Conservation (phyloP, 1,140 invertebrate genomes). For the Xylocopa sonorina region DNA sequence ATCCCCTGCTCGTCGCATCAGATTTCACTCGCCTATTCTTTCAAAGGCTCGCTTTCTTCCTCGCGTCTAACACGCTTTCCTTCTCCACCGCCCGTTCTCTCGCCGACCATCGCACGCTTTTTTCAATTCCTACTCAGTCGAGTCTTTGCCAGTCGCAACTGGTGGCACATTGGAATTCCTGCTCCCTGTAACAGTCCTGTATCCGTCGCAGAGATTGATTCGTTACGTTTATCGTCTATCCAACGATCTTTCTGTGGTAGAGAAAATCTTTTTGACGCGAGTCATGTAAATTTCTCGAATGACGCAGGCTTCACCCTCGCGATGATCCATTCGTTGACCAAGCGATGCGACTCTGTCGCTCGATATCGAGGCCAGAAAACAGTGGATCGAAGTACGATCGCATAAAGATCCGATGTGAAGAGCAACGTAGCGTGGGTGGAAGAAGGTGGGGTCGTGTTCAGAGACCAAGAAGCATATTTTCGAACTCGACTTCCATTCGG, state of each 20-base stretch:
- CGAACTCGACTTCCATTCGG: slow-evolving; percentile 62
- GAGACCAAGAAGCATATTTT: slow-evolving; percentile 65
- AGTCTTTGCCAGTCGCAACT: neutral
- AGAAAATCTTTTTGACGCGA: neutral
- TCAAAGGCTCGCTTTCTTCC: neutral
- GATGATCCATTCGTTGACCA: slow-evolving; percentile 23
- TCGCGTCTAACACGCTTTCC: no score
- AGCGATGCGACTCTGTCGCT: slow-evolving; percentile 10
- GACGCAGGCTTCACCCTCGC: slow-evolving; percentile 1
- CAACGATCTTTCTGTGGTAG: neutral
- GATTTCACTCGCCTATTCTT: neutral
- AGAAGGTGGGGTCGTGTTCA: slow-evolving; percentile 8
- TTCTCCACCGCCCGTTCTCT: neutral
- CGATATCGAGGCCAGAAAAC: slow-evolving; percentile 1
- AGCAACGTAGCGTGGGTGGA: slow-evolving; percentile 9
- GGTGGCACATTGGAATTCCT: neutral
- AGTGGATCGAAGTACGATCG: slow-evolving; percentile 1
- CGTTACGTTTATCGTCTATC: no score
- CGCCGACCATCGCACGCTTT: neutral
- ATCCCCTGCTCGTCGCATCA: slow-evolving; percentile 15
- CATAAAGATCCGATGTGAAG: slow-evolving; percentile 61
- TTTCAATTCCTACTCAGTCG: neutral
- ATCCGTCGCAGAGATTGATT: neutral
- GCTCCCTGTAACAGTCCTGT: neutral
- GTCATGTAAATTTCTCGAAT: slow-evolving; percentile 24